Evolutionary conservation across 2,888 invertebrate species (phyloP).

Genomic region (Heliconius sara): DNA sequence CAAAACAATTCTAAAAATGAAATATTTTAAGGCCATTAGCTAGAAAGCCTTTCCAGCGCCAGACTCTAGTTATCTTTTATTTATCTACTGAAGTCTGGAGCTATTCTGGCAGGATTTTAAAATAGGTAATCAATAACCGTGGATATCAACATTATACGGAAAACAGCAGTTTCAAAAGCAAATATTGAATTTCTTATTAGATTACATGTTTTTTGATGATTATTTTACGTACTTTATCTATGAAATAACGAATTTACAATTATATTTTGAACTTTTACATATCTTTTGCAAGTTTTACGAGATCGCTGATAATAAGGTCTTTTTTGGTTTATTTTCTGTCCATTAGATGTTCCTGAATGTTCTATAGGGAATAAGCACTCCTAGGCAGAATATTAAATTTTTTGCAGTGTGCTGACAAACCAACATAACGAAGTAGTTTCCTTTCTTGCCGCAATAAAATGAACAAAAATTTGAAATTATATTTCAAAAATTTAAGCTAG

Average conservation of each 20-base stretch:
- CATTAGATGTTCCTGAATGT: neutral
- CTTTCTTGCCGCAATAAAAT: neutral
- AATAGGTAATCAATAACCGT: conserved; percentile 54
- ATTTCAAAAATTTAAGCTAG: neutral
- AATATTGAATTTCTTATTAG: neutral
- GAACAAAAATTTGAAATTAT: neutral
- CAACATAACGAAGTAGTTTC: neutral
- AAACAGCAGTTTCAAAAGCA: neutral
- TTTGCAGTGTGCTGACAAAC: neutral
- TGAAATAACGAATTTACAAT: neutral
- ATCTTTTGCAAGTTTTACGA: neutral
- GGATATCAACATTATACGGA: conserved; percentile 16
- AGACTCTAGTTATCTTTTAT: conserved; percentile 70
- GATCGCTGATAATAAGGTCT: neutral
- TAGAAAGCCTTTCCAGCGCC: conserved; percentile 71
- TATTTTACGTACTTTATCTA: neutral
- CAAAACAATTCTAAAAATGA: conserved; percentile 79
- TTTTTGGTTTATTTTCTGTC: neutral
- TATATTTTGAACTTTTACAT: neutral
- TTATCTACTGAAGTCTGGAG: conserved; percentile 51
- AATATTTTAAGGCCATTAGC: conserved; percentile 80
- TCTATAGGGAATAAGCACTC: neutral
- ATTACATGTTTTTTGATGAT: neutral
- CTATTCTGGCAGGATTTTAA: conserved; percentile 41
- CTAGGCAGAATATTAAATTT: neutral